These are phyloP conservation scores for Phenganax marumi DNA, from an alignment of 92 coral and sea anemone genomes.

Conservation along the genomic window DNA sequence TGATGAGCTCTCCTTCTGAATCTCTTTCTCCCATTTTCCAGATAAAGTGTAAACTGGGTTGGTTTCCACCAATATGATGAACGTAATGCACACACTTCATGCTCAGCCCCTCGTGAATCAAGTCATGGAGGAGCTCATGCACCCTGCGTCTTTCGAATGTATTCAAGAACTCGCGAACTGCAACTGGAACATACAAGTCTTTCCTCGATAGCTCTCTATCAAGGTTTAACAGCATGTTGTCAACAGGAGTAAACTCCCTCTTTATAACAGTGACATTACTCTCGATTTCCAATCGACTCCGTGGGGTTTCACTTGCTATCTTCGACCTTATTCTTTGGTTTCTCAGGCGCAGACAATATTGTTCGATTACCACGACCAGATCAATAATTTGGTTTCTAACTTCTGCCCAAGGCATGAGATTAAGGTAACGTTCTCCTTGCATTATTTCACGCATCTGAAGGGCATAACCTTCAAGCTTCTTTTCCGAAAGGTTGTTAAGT, in stretches of 20 bases:
- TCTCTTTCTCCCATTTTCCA: conserved; percentile 23
- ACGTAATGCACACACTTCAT: conserved; percentile 32
- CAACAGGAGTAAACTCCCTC: neutral
- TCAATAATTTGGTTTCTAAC: conserved; percentile 9
- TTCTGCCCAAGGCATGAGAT: conserved; percentile 25
- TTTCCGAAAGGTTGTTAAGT: conserved; percentile 33
- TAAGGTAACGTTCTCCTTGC: conserved; percentile 1
- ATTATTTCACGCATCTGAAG: conserved; percentile 17
- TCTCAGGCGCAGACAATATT: conserved; percentile 20
- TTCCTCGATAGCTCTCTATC: conserved; percentile 29
- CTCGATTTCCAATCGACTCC: conserved; percentile 39
- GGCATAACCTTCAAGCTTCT: conserved; percentile 22
- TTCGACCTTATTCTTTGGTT: conserved; percentile 23
- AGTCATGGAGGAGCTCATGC: conserved; percentile 35
- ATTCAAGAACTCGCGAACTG: conserved; percentile 29
- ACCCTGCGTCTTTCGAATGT: conserved; percentile 15
- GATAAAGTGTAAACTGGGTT: neutral
- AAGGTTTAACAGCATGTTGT: conserved; percentile 10
- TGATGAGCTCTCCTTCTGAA: conserved; percentile 31
- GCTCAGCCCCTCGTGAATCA: conserved; percentile 24
- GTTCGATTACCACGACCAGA: conserved; percentile 39
- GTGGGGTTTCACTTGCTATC: conserved; percentile 18
- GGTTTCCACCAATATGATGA: neutral
- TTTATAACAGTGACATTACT: conserved; percentile 34
- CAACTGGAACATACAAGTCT: conserved; percentile 29